phyloP scores from a whole-genome alignment of 35 echinoderm and acorn worm genomes.

The Apostichopus japonicus region DNA sequence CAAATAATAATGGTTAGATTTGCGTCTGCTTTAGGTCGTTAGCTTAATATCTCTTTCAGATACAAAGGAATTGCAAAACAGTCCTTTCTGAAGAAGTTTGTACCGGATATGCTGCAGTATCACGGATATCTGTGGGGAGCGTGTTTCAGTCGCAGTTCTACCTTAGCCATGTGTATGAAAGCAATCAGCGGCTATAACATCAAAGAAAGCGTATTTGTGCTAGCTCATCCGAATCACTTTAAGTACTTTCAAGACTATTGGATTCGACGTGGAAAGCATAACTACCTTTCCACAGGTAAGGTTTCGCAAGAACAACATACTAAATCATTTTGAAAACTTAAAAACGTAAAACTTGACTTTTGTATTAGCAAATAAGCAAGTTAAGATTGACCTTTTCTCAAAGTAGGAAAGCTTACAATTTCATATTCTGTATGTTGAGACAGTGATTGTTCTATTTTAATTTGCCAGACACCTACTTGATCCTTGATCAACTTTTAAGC shows the following conservation, averaged over 20 bases:
- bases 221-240: neutral
- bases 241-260: neutral
- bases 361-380: too few relatives aligned
- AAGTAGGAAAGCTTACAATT: too few relatives aligned
- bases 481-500: too few relatives aligned
- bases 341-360: too few relatives aligned
- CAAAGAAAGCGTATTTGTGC: neutral
- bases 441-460: too few relatives aligned
- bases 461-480: too few relatives aligned
- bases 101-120: neutral
- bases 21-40: too few relatives aligned
- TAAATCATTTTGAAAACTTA: too few relatives aligned
- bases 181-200: neutral
- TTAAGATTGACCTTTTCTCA: too few relatives aligned
- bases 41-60: too few relatives aligned
- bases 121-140: neutral
- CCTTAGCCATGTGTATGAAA: neutral
- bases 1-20: too few relatives aligned
- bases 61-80: neutral
- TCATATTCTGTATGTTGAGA: too few relatives aligned
- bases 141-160: neutral
- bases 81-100: neutral
- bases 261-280: neutral
- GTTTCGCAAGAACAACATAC: neutral
- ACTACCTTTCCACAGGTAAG: neutral